Base-by-base conservation (phyloP, 2,797 vertebrate species). In the Myotis myotis region DNA sequence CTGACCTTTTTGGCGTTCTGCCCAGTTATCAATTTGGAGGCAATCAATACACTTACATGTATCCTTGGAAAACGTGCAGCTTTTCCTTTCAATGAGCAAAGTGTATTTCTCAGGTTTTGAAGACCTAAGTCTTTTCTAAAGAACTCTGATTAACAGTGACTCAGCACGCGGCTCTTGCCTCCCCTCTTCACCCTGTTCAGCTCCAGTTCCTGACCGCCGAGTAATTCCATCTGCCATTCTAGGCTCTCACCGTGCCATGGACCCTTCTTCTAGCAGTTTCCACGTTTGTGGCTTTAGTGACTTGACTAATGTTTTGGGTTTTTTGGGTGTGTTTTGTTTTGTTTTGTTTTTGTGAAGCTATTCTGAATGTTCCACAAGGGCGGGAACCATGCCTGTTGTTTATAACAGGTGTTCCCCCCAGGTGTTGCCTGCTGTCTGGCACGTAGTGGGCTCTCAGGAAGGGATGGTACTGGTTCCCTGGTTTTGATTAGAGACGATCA, bases 1-100 rank as follows among this genome's bases (percentile, higher is more conserved):
- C 30, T 66, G 51, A 74, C 47, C 76, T 64, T 38, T 38, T 38
- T 96, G 97, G 96, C 96, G 33, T 6, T 6, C 51, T 94, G 94
- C 96, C 95, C 94, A 86, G 90, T 86, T 92, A 95, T 92, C 96
- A 97, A 92, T 96, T 96, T 96, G 96, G 82, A 94, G 87, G 74
- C 66, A 38, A 96, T 96, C 95, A 60, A 94, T 96, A 84, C 36
- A 74, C 74, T 95, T 88, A 71, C 49, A 22, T 86, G 44, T 33
- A 64, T 75, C 60, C 82, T 90, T 87, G 90, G 72, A 70, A 70
- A 53, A 82, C 38, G 19, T 82, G 70, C 15, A 28, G 44, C 70
- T 87, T 86, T 90, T 95, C 83, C 74, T 96, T 95, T 94, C 28
- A 44, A 22, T 72, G 51, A 66, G 74, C 71, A 41, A 74, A 55